Base-by-base conservation (phyloP, 2,888 invertebrate species). In the Catocala fraxini region DNA sequence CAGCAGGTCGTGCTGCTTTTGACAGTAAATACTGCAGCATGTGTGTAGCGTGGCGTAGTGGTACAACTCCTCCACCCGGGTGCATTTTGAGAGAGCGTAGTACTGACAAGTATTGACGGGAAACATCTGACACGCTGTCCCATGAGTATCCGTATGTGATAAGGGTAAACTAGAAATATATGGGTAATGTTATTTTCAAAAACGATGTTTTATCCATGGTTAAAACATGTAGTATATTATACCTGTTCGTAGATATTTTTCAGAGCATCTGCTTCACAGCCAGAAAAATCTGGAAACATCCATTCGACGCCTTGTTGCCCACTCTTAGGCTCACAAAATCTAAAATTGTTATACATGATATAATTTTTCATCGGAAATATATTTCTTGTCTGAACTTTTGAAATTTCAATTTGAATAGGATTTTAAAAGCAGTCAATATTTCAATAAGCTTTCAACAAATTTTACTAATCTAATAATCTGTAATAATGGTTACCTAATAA, bases 281-380 rank as follows among this genome's bases (percentile, higher is more conserved):
- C 94, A 0, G 97, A 97, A 83, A 97, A 97, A 85, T 97, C 97
- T 0, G 97, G 97, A 48, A 95, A 87, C 75, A 95, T 95, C 98
- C 98, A 98, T 69, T 95, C 95, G 0, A 97, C 96, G 25, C 95
- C 96, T 41, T 95, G 95, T 15, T 89, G 88, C 63, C 90, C 88
- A 1, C 91, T 88, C 77, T 92, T 93, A 1, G 94, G 90, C 73
- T 94, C 94, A 59, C 94, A 94, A 66, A 93, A 93, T 65, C 94
- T 94, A 73, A 43, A 83, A n/a, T n/a, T n/a, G n/a, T n/a, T n/a
- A n/a, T n/a, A n/a, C n/a, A n/a, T n/a, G n/a, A n/a, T n/a, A n/a
- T n/a, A n/a, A n/a, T n/a, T n/a, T n/a, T n/a, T n/a, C n/a, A n/a
- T n/a, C n/a, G n/a, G n/a, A n/a, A n/a, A n/a, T n/a, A n/a, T n/a